Conservation (phyloP, 2,797 vertebrate genomes). For the Luscinia luscinia region DNA sequence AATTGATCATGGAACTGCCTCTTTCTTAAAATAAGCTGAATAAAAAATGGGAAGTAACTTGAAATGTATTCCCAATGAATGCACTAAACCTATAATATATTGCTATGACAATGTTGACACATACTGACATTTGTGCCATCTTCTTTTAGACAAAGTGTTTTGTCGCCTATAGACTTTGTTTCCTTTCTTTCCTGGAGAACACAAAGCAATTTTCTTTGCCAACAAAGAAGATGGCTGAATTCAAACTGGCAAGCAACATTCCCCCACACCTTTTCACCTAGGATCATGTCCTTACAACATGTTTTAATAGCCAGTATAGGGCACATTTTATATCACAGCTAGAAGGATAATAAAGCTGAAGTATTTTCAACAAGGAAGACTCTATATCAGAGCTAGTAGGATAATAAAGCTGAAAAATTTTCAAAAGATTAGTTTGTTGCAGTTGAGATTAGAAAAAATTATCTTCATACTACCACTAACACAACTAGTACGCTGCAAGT, state of each 20-base stretch:
- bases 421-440: neutral
- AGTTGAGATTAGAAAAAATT: neutral
- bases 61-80: neutral
- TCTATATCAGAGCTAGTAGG: neutral
- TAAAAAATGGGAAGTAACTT: neutral
- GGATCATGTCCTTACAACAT: neutral
- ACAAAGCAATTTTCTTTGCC: neutral
- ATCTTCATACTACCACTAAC: neutral
- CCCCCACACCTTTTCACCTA: neutral
- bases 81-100: neutral
- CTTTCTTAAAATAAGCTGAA: neutral
- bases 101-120: neutral
- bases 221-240: neutral
- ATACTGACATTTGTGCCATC: neutral
- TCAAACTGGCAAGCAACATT: neutral
- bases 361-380: neutral
- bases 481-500: neutral
- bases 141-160: neutral
- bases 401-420: conserved; percentile 6
- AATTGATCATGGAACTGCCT: neutral
- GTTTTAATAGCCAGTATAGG: neutral
- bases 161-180: neutral
- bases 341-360: neutral
- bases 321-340: neutral
- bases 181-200: neutral